Base-by-base conservation (phyloP, 2,888 invertebrate species). In the Drosophila paucipuncta region DNA sequence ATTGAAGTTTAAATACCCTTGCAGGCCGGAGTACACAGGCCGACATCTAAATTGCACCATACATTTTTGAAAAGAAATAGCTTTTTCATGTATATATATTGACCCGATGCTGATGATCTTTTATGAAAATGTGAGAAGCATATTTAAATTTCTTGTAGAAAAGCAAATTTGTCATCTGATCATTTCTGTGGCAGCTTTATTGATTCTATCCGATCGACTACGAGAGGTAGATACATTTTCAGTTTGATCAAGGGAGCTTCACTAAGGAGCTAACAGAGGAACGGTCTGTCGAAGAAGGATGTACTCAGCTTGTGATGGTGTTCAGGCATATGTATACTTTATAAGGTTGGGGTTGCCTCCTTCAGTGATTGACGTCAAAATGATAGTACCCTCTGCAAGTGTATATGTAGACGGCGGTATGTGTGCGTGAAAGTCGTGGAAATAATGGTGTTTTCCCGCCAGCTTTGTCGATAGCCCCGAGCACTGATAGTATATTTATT, bases 391-490 rank as follows among this genome's bases (percentile, higher is more conserved):
- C 16, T 16, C 2, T 16, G 47, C 2, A 4, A 47, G 25, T 7
- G 47, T 47, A 47, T 47, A 25, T 37, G 47, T 25, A 11, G 9
- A 18, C 7, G 31, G 25, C 18, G 37, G 41, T 37, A 50, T 66
- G 59, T 43, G 62, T 54, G 25, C 25, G 16, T n/a, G 31, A n/a
- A 57, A 57, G 53, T 80, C 57, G 69, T 61, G 66, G 33, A 25
- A 37, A 9, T 16, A 22, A 30, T 41, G 47, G 69, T 16, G 0
- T 33, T 66, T 79, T 58, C 72, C 76, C 63, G 55, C 39, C 61
- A 47, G n/a, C 50, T 47, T 28, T 55, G 33, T 22, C 41, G 80
- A 80, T 80, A 80, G 73, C 77, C 80, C 77, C 73, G 64, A 41
- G 53, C 62, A 37, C 35, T 9, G 22, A 52, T 69, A 28, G 33